Evolutionary conservation across 2,797 vertebrate species (phyloP).

Genomic region (Xenentodon cancila): DNA sequence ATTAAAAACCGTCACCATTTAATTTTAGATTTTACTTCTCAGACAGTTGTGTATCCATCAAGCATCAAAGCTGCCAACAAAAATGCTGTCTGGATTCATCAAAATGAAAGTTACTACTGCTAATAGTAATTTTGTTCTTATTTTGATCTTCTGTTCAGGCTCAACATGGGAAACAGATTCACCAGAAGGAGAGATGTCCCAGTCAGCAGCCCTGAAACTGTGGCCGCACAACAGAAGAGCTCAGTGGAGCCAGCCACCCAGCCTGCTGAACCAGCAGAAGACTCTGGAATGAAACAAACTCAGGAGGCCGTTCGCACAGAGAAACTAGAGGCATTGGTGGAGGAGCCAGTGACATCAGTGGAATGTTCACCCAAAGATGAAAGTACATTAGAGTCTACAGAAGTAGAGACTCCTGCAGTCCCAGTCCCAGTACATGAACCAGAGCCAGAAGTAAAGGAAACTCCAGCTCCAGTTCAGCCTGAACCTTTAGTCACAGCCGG

Average conservation of each 20-base stretch:
- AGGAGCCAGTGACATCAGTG: constrained; percentile 23
- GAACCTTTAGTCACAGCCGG: constrained; percentile 28
- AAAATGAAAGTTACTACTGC: neutral
- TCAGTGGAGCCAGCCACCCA: constrained; percentile 33
- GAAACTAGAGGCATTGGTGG: constrained; percentile 38
- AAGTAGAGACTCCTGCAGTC: constrained; percentile 16
- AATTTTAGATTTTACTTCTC: neutral
- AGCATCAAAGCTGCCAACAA: neutral
- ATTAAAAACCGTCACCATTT: neutral
- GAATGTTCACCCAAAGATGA: constrained; percentile 25
- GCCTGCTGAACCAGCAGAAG: constrained; percentile 17
- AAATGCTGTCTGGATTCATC: neutral
- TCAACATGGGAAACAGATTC: constrained; percentile 88
- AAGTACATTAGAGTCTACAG: constrained; percentile 28
- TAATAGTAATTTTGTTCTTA: neutral
- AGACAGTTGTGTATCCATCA: neutral
- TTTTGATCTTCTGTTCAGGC: constrained; percentile 40
- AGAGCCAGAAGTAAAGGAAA: constrained; percentile 28
- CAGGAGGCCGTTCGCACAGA: constrained; percentile 32
- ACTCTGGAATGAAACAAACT: constrained; percentile 10
- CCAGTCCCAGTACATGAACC: constrained; percentile 17
- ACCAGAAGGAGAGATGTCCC: constrained; percentile 87
- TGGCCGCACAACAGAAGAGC: constrained; percentile 45
- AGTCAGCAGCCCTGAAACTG: constrained; percentile 39
- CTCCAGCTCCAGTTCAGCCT: constrained; percentile 19